Evolutionary conservation across 2,888 invertebrate species (phyloP).

Genomic region (Ernsta delagoae): DNA sequence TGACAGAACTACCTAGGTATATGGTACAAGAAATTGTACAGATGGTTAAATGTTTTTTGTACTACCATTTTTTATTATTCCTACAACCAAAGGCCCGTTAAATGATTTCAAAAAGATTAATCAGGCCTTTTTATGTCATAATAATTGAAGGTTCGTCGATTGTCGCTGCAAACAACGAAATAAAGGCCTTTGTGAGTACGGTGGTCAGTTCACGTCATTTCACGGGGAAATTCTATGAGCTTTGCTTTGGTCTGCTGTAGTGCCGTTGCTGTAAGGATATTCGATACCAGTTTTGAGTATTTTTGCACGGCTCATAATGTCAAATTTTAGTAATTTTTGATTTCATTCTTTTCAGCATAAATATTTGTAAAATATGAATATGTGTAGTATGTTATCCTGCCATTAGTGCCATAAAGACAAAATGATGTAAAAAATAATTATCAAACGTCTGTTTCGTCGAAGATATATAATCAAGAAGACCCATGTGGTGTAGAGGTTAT

Average conservation of each 20-base stretch:
- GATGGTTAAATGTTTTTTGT: too few species aligned
- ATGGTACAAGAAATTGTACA: too few species aligned
- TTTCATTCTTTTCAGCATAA: too few species aligned
- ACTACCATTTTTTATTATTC: neutral
- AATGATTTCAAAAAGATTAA: slow-evolving; percentile 7
- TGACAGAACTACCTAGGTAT: neutral
- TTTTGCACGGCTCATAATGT: too few species aligned
- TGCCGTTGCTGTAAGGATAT: slow-evolving; percentile 46
- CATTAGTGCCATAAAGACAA: too few species aligned
- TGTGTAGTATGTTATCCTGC: too few species aligned
- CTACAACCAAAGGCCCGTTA: neutral
- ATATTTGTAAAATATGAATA: too few species aligned
- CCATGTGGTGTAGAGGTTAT: too few species aligned
- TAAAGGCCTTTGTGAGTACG: slow-evolving; percentile 59
- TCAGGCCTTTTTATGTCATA: slow-evolving; percentile 11
- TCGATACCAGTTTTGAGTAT: slow-evolving; percentile 32
- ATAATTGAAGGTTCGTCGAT: slow-evolving; percentile 35
- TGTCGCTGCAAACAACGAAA: slow-evolving; percentile 45
- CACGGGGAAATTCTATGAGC: slow-evolving; percentile 59
- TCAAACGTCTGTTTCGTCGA: too few species aligned
- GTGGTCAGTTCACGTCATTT: slow-evolving; percentile 49
- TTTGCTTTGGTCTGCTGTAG: slow-evolving; percentile 45
- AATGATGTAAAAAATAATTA: too few species aligned
- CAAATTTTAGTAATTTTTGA: too few species aligned
- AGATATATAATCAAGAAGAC: too few species aligned